Base-by-base conservation (phyloP, 2,797 vertebrate genomes). In the Chelidonichthys spinosus region DNA sequence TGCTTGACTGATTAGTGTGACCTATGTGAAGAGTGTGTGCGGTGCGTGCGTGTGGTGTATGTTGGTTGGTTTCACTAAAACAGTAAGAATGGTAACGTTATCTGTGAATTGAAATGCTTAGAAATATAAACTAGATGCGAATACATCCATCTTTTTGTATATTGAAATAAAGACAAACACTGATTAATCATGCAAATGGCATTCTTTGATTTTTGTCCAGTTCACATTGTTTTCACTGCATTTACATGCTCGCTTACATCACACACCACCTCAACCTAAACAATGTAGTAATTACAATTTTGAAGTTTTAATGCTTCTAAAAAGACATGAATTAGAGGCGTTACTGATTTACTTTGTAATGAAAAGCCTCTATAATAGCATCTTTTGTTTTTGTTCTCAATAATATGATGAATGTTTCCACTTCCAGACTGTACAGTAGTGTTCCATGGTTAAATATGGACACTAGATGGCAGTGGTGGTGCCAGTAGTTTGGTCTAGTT, bases 131-230 rank as follows among this genome's bases (percentile, higher is more conserved):
- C 56, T 93, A 93, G 91, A 92, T 89, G 89, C 90, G 84, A 92
- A 90, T 88, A 90, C 85, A 89, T 92, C 74, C 91, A 93, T 92
- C 86, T 91, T 92, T 93, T 93, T 94, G 90, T 94, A 92, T 92
- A 94, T 92, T 87, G 89, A 93, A 94, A 94, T 92, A 93, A 93
- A 93, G 87, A 87, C 82, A 79, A 90, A 92, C 86, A 87, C 87
- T 91, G 89, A 93, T 90, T 91, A 93, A 91, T 84, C 84, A 85
- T 84, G 58, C 36, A 33, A 44, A 56, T 59, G 6, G 39, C 43
- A 2, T 63, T 65, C 2, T 74, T 72, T 66, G 47, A 25, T 65
- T 25, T 32, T 63, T 53, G 47, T 58, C 9, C 33, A 46, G 33
- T 60, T 75, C 17, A 44, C n/a, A 44, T 69, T 9, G 37, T 3